Conservation (phyloP, 92 coral and sea anemone species). For the Meandrina meandrites region DNA sequence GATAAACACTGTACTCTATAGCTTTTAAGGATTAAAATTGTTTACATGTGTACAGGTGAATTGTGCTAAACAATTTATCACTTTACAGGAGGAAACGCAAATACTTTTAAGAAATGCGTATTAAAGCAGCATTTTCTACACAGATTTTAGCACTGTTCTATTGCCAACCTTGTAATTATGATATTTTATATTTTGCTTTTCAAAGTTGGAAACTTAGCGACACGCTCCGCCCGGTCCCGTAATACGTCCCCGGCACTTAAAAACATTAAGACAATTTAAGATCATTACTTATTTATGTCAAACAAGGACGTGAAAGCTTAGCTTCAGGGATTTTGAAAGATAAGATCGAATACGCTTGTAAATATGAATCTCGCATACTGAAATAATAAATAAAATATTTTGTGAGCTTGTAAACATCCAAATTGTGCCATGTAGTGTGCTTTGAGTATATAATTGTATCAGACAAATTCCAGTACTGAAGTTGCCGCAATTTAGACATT, state of each 20-base stretch:
- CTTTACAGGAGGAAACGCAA: background rate
- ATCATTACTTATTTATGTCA: constrained; percentile 25
- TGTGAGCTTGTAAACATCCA: background rate
- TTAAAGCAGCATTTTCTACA: background rate
- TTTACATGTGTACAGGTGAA: background rate
- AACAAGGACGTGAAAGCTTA: constrained; percentile 6
- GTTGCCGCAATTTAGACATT: constrained; percentile 8
- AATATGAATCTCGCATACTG: background rate
- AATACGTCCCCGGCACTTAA: background rate
- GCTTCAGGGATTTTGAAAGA: background rate
- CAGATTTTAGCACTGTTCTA: background rate
- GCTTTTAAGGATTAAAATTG: background rate
- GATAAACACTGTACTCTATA: background rate
- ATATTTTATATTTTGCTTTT: background rate
- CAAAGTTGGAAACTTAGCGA: background rate
- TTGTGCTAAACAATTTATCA: background rate
- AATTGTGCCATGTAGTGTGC: background rate
- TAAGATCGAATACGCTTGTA: background rate
- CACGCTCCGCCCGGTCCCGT: background rate
- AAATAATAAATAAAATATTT: background rate
- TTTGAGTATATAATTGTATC: background rate
- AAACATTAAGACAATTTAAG: background rate
- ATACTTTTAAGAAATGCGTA: background rate
- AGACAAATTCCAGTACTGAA: background rate
- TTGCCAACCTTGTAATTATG: too few relatives aligned